Base-by-base conservation (phyloP, 2,797 vertebrate species). In the Delichon dasypus region DNA sequence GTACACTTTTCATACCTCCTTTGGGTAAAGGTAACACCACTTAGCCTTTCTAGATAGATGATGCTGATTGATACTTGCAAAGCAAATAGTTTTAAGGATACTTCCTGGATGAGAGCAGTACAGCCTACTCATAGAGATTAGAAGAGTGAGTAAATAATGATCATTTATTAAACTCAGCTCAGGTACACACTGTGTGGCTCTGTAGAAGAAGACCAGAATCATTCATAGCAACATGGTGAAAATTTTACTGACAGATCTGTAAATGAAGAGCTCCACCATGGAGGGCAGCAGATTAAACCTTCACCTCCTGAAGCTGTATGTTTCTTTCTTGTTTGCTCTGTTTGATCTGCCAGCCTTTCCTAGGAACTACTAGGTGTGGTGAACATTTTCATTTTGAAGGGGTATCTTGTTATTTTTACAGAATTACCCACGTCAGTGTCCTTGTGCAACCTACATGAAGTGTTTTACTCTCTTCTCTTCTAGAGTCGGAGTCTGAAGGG, bases 401-500 rank as follows among this genome's bases (percentile, higher is more conserved):
- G 20, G 1, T 55, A 32, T 50, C 29, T 70, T 67, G 5, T 77
- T 79, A 19, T 36, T 82, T 85, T 80, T 21, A 26, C 21, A 30
- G 55, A 89, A 70, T 65, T 73, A 55, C 32, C 65, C 11, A 6
- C 27, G 30, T 77, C 51, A 7, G 5, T 70, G 54, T 77, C 71
- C 32, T 71, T 66, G 26, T 78, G 40, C 51, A 68, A 65, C 62
- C 13, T 76, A 45, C 29, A 22, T 93, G 73, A 90, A 61, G 29
- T 72, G 44, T 93, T 90, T 88, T 55, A 29, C 44, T 85, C 60
- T 93, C 18, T 91, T 95, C 70, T 77, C 77, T 90, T 97, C 54
- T 80, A 99, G 99, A 99, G 96, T 99, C 99, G 3, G 98, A 99
- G 94, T 99, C 99, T 1, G 99, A 99, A 97, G 98, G 97, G 38